Conservation (phyloP, 1,140 invertebrate species). For the Phocides pigmalion region DNA sequence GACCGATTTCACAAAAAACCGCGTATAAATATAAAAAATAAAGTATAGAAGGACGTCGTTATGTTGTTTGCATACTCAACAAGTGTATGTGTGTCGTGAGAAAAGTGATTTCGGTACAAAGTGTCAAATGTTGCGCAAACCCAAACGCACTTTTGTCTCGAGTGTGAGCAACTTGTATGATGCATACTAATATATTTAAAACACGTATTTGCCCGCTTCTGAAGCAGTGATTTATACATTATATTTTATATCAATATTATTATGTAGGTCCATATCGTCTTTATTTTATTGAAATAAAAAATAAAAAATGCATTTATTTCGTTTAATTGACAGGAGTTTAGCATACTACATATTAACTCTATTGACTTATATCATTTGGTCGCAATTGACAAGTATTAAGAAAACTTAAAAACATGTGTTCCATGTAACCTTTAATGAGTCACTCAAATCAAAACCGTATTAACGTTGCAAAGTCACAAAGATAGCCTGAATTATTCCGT, state of each 20-base stretch:
- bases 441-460: slow-evolving; percentile 38
- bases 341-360: too few relatives aligned
- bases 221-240: too few relatives aligned
- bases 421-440: slow-evolving; percentile 16
- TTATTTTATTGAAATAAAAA: too few relatives aligned
- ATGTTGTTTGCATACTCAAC: slow-evolving; percentile 62
- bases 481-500: slow-evolving; percentile 40
- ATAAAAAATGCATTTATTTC: too few relatives aligned
- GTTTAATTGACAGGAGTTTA: too few relatives aligned
- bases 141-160: slow-evolving; percentile 2
- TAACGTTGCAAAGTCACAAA: slow-evolving; percentile 27
- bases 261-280: too few relatives aligned
- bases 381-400: too few relatives aligned
- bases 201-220: too few relatives aligned
- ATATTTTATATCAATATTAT: too few relatives aligned
- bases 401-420: neutral
- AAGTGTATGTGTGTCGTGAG: slow-evolving; percentile 68
- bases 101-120: slow-evolving; percentile 47
- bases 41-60: slow-evolving; percentile 62
- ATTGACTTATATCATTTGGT: too few relatives aligned
- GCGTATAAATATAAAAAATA: slow-evolving; percentile 58
- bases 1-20: slow-evolving; percentile 70
- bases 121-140: slow-evolving; percentile 43
- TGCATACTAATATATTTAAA: too few relatives aligned
- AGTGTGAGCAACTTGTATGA: neutral